phyloP scores from a whole-genome alignment of 2,888 invertebrate species.

The Chloromyia formosa region DNA sequence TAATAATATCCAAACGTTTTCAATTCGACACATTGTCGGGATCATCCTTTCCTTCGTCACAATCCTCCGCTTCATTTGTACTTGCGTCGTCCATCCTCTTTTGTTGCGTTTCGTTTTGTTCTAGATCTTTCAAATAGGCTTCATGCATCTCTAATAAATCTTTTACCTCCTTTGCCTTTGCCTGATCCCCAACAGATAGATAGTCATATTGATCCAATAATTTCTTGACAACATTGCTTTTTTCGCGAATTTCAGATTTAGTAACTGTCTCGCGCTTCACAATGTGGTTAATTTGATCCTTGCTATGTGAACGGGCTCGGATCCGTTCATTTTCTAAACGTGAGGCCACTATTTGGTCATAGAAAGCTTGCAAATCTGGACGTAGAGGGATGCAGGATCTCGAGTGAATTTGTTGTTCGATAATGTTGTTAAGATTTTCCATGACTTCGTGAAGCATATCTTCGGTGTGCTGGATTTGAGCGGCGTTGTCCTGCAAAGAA shows the following conservation, averaged over 20 bases:
- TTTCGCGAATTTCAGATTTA: constrained; percentile 54
- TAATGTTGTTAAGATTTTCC: constrained; percentile 57
- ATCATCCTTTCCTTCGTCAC: not conserved
- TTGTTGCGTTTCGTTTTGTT: constrained; percentile 6
- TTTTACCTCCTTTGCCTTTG: constrained; percentile 52
- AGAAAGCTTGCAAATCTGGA: constrained; percentile 58
- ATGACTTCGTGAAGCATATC: constrained; percentile 57
- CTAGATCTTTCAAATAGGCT: constrained; percentile 50
- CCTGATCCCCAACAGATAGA: constrained; percentile 56
- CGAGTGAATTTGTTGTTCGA: constrained; percentile 58
- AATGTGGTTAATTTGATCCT: not conserved
- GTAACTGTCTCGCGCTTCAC: not conserved
- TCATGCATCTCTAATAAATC: constrained; percentile 57
- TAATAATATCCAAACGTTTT: too few relatives aligned
- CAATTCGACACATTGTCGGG: not conserved
- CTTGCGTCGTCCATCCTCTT: constrained; percentile 15
- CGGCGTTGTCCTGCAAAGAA: constrained; percentile 49
- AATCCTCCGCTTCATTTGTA: not conserved
- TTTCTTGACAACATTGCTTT: constrained; percentile 59
- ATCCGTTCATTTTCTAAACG: constrained; percentile 35
- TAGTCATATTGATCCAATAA: constrained; percentile 58
- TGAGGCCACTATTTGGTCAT: constrained; percentile 54
- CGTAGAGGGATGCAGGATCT: constrained; percentile 58
- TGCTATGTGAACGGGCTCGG: not conserved
- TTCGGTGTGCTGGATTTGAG: constrained; percentile 54